phyloP scores from a whole-genome alignment of 2,113 vertebrate species.

The Orycteropus afer region DNA sequence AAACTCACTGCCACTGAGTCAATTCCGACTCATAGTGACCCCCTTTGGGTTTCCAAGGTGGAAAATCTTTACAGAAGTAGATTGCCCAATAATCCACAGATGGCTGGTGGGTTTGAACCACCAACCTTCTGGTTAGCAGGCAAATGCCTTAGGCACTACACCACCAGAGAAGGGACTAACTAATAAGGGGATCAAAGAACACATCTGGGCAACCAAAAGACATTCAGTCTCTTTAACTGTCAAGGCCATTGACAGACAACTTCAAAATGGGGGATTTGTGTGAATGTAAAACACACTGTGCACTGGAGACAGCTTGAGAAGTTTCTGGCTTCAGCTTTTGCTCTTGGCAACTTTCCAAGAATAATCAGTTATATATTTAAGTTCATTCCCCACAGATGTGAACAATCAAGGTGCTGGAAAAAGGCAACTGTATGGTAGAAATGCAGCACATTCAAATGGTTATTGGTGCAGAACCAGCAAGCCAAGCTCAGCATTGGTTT shows the following conservation, averaged over 20 bases:
- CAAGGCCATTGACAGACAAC: background rate
- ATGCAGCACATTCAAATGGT: background rate
- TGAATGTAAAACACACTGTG: slow-evolving; percentile 48
- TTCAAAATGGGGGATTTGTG: slow-evolving; percentile 7
- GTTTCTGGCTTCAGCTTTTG: slow-evolving; percentile 27
- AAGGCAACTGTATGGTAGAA: background rate
- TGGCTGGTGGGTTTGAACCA: too few species aligned
- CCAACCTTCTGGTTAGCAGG: too few species aligned
- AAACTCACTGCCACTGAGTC: too few species aligned
- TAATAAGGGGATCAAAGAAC: background rate
- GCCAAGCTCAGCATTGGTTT: background rate
- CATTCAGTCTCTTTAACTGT: background rate
- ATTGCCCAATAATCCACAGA: too few species aligned
- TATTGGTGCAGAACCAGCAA: background rate
- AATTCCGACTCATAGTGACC: too few species aligned
- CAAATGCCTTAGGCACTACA: too few species aligned
- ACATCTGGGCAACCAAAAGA: background rate
- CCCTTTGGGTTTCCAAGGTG: too few species aligned
- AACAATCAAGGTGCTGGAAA: background rate
- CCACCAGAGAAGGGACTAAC: background rate
- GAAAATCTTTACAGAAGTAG: too few species aligned
- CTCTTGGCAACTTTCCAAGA: slow-evolving; percentile 62
- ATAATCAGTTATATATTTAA: slow-evolving; percentile 60
- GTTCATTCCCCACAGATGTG: slow-evolving; percentile 34
- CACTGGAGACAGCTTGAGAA: slow-evolving; percentile 39